Conservation (phyloP, 2,888 invertebrate genomes). For the Zaprionus obscuricornis region DNA sequence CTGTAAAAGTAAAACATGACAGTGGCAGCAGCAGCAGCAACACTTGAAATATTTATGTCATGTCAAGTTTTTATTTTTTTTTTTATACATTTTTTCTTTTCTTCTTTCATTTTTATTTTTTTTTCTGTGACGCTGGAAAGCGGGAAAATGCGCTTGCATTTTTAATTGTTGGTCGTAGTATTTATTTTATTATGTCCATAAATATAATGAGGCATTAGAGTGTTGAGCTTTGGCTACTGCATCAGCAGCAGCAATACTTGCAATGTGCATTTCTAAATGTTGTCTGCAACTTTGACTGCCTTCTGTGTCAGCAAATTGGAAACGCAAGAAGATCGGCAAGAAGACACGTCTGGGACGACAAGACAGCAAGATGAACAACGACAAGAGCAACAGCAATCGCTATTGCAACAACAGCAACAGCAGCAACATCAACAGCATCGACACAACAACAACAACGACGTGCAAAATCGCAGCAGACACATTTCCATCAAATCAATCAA, state of each 20-base stretch:
- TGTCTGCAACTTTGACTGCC: conserved; percentile 25
- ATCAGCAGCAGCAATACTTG: conserved; percentile 7
- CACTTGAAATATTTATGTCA: conserved; percentile 78
- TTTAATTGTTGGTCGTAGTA: conserved; percentile 77
- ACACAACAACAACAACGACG: conserved; percentile 36
- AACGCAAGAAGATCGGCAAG: too few relatives aligned
- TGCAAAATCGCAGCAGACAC: conserved; percentile 67
- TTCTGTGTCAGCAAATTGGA: conserved; percentile 3
- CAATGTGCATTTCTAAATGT: conserved; percentile 40
- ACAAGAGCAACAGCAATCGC: neutral
- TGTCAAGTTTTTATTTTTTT: conserved; percentile 57
- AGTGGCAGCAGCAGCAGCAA: conserved; percentile 20
- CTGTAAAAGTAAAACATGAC: conserved; percentile 28
- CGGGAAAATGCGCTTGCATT: conserved; percentile 69
- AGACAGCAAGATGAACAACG: conserved; percentile 23
- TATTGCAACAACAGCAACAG: neutral
- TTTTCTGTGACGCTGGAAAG: conserved; percentile 48
- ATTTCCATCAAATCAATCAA: conserved; percentile 81
- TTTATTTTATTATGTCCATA: conserved; percentile 80
- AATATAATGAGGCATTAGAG: conserved; percentile 75
- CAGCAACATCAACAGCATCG: conserved; percentile 9
- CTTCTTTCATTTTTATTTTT: conserved; percentile 12
- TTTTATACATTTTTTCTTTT: conserved; percentile 24
- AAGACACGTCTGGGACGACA: conserved; percentile 16
- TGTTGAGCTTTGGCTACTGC: conserved; percentile 44